phyloP scores from a whole-genome alignment of 2,888 invertebrate genomes.

The Epinotia bilunana region DNA sequence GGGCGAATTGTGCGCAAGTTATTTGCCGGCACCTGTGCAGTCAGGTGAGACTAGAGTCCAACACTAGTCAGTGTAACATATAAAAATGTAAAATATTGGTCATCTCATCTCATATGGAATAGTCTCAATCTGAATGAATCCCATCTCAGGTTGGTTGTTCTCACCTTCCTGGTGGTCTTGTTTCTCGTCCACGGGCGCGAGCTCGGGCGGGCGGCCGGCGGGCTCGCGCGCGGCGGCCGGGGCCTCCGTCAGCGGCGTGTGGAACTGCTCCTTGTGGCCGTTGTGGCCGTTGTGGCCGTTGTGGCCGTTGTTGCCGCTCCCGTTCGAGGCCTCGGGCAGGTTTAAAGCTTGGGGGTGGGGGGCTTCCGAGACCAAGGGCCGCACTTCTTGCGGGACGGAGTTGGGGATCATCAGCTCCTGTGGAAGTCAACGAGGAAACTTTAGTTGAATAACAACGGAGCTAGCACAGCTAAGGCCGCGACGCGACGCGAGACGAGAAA shows the following conservation, averaged over 20 bases:
- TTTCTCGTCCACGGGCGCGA: conserved; percentile 76
- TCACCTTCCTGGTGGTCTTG: conserved; percentile 68
- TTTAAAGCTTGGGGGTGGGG: conserved; percentile 68
- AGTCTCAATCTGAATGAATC: background rate
- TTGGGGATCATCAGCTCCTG: conserved; percentile 20
- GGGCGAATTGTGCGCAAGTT: no score
- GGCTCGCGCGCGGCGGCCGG: conserved; percentile 68
- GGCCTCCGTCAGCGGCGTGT: conserved; percentile 77
- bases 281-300: conserved; percentile 70
- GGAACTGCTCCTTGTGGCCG: conserved; percentile 74
- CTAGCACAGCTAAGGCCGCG: no score
- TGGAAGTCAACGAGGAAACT: background rate
- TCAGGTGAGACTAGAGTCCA: no score
- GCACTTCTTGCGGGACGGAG: conserved; percentile 11
- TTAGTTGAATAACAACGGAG: background rate
- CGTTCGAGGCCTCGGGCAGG: conserved; percentile 62
- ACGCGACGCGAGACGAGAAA: no score
- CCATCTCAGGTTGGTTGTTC: background rate
- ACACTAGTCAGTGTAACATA: no score
- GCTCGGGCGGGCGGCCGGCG: conserved; percentile 67
- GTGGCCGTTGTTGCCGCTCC: conserved; percentile 61
- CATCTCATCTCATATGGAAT: no score
- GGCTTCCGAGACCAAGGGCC: conserved; percentile 31
- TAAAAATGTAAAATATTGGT: no score
- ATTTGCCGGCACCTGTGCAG: no score